These are phyloP conservation scores for Hirudo medicinalis DNA, from an alignment of 1,140 invertebrate genomes.

Conservation along the genomic window DNA sequence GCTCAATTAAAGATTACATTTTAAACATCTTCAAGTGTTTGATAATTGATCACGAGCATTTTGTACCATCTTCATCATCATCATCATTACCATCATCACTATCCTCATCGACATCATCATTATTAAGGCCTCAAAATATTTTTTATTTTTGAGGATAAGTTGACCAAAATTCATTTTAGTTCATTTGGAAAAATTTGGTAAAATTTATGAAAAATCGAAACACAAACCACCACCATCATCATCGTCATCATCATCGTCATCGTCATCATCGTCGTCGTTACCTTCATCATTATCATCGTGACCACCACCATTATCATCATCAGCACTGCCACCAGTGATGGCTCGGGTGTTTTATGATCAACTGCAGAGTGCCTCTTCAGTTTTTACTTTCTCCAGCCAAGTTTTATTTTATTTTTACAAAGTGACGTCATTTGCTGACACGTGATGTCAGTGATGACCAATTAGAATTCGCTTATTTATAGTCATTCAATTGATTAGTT, in stretches of 20 bases:
- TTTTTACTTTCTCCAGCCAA: neutral
- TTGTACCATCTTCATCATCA: slow-evolving; percentile 7
- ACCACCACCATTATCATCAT: neutral
- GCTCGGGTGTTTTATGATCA: neutral
- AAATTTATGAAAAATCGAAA: too few species aligned
- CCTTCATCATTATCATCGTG: neutral
- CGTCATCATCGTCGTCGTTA: neutral
- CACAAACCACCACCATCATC: too few species aligned
- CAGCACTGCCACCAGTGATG: neutral
- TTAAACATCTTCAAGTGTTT: too few species aligned
- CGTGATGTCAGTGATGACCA: neutral
- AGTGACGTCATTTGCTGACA: neutral
- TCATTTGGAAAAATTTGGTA: too few species aligned
- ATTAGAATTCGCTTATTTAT: neutral
- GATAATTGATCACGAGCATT: too few species aligned
- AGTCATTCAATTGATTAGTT: too few species aligned
- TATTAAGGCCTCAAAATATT: too few species aligned
- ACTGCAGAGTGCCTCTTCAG: neutral
- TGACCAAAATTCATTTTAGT: too few species aligned
- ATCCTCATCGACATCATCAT: neutral
- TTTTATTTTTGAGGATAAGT: too few species aligned
- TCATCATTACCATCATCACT: neutral
- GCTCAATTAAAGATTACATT: too few species aligned
- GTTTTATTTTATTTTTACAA: neutral
- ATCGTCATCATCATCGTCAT: neutral